phyloP scores from a whole-genome alignment of 2,113 vertebrate species.

The Silurus asotus region DNA sequence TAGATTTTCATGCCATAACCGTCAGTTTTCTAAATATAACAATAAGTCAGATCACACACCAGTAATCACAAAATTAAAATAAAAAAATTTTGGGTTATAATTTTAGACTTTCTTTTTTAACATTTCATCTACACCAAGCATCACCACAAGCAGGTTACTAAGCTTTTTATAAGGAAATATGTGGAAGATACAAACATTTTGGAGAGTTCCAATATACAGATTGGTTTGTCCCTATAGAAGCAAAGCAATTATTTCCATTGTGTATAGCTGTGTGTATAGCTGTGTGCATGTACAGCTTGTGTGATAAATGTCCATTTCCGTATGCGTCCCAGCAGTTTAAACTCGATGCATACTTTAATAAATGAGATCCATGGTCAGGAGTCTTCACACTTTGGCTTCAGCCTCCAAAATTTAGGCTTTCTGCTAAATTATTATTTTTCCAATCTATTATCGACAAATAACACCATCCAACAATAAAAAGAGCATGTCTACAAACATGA shows the following conservation, averaged over 20 bases:
- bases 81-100: not conserved
- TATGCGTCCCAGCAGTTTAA: not conserved
- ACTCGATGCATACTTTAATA: not conserved
- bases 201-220: not conserved
- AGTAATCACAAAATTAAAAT: not conserved
- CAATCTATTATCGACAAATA: slow-evolving; percentile 4
- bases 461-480: slow-evolving; percentile 16
- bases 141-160: not conserved
- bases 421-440: not conserved
- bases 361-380: not conserved
- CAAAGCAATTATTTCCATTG: not conserved
- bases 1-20: not conserved
- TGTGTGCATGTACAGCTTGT: not conserved
- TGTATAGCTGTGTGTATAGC: not conserved
- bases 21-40: not conserved
- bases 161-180: not conserved
- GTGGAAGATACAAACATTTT: not conserved
- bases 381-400: not conserved
- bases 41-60: not conserved
- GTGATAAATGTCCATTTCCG: not conserved
- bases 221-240: not conserved
- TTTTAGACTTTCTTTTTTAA: no score
- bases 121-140: not conserved
- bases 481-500: not conserved
- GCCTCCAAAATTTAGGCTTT: not conserved